Percentiles rank a stretch among this genome's conserved stretches.
These are phyloP conservation scores for Mastigias papua DNA, from an alignment of 30 jellyfish, hydroid and myxozoan genomes.

Conservation along the genomic window DNA sequence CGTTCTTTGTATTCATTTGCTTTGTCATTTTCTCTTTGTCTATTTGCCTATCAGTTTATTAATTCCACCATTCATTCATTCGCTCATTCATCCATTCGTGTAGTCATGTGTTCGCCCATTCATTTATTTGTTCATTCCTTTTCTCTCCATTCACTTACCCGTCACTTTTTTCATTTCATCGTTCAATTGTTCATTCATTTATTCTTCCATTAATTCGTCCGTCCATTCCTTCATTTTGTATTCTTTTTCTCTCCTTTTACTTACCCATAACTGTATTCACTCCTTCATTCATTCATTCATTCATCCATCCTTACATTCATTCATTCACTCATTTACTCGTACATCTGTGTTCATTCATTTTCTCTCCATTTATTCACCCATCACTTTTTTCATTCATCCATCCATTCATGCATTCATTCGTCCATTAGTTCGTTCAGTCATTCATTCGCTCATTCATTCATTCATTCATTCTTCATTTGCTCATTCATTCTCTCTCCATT, in stretches of 20 bases:
- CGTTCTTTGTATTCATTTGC: background rate
- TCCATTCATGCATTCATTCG: background rate
- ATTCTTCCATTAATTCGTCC: background rate
- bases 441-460: too few relatives aligned
- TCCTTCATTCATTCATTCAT: background rate
- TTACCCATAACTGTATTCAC: too few relatives aligned
- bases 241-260: too few relatives aligned
- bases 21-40: background rate
- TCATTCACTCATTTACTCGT: background rate
- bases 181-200: too few relatives aligned
- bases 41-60: background rate
- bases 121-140: background rate
- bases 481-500: too few relatives aligned
- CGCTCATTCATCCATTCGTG: conserved; percentile 6
- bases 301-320: background rate
- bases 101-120: background rate
- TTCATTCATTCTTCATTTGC: too few relatives aligned
- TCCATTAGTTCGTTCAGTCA: too few relatives aligned
- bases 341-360: background rate
- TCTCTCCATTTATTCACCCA: background rate
- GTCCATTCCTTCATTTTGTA: too few relatives aligned
- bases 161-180: too few relatives aligned
- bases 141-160: background rate
- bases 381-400: background rate
- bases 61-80: conserved; percentile 30